These are phyloP conservation scores for Nothoprocta pentlandii DNA, from an alignment of 2,113 vertebrate genomes.

Conservation along the genomic window DNA sequence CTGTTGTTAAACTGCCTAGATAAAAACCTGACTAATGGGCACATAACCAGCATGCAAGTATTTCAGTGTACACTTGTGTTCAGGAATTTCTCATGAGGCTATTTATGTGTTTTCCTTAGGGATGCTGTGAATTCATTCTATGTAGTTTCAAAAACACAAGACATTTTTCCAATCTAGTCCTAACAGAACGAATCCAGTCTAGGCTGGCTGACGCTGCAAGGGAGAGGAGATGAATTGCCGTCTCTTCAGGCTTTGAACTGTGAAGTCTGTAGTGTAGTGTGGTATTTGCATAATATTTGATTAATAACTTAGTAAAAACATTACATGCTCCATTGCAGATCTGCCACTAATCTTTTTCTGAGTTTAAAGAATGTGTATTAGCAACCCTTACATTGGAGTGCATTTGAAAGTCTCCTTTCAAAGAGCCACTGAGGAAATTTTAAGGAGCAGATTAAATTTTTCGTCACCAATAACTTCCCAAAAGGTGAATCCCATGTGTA, in stretches of 20 bases:
- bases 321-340: neutral
- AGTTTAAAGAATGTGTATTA: neutral
- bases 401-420: neutral
- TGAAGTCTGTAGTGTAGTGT: neutral
- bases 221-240: neutral
- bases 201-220: neutral
- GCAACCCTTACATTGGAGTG: neutral
- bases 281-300: neutral
- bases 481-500: neutral
- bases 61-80: neutral
- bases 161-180: neutral
- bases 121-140: neutral
- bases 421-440: neutral
- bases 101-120: neutral
- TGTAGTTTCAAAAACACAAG: neutral
- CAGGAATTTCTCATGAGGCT: neutral
- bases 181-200: neutral
- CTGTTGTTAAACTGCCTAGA: neutral
- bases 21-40: neutral
- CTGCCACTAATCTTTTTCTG: neutral
- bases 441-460: neutral
- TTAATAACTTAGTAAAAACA: neutral
- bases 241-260: conserved; percentile 13
- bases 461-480: neutral
- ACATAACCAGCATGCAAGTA: neutral